phyloP scores from a whole-genome alignment of 2,113 vertebrate species.

The Perognathus longimembris region DNA sequence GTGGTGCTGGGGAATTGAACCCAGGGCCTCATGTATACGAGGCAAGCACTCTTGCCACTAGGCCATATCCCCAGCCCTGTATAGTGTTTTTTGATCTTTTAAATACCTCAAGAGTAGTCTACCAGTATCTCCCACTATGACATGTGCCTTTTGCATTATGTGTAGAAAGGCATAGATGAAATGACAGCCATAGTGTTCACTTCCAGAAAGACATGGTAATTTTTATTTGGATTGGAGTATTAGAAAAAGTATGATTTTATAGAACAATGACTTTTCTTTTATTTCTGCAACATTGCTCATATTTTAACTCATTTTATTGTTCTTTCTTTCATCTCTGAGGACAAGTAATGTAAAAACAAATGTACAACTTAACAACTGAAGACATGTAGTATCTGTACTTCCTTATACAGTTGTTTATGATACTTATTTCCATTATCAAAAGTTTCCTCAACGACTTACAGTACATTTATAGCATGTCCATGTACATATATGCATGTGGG shows the following conservation, averaged over 20 bases:
- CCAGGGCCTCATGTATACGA: too few relatives aligned
- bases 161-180: neutral
- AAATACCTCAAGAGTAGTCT: neutral
- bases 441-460: neutral
- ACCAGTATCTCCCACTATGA: neutral
- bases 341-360: constrained; percentile 3
- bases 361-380: neutral
- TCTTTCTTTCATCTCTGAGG: neutral
- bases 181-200: neutral
- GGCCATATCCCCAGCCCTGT: too few relatives aligned
- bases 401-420: neutral
- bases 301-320: neutral
- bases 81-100: neutral
- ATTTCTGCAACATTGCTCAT: neutral
- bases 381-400: neutral
- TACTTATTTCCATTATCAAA: constrained; percentile 7
- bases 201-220: neutral
- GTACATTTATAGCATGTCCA: neutral
- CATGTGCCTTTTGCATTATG: neutral
- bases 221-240: neutral
- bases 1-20: too few relatives aligned
- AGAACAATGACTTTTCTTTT: neutral
- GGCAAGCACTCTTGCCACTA: too few relatives aligned
- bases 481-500: too few relatives aligned
- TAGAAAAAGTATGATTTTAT: neutral